Evolutionary conservation across 2,113 vertebrate species (phyloP).

Genomic region (Pterocles orientalis): DNA sequence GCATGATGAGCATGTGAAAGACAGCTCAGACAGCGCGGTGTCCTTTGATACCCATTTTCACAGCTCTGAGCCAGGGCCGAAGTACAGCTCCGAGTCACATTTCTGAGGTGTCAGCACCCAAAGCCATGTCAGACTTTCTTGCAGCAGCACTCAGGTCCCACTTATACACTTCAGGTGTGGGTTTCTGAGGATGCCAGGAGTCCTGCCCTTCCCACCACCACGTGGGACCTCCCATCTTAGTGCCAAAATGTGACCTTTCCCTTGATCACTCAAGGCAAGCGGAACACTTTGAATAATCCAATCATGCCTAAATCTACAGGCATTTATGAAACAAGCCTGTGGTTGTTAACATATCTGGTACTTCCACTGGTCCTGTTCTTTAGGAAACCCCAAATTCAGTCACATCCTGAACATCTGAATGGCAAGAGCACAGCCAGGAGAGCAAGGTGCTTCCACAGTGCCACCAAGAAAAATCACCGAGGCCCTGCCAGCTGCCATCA

Average conservation of each 20-base stretch:
- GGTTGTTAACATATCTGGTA: neutral
- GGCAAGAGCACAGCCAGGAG: neutral
- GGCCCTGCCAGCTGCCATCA: neutral
- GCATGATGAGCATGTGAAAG: neutral
- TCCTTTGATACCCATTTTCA: neutral
- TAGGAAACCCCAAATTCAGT: neutral
- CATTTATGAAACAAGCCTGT: neutral
- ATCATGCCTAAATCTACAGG: neutral
- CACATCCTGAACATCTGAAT: neutral
- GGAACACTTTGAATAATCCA: neutral
- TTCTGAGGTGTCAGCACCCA: neutral
- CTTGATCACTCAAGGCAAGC: neutral
- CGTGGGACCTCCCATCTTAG: neutral
- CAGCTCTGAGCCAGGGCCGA: neutral
- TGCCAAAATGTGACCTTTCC: neutral
- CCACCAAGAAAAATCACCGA: neutral
- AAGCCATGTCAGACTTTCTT: neutral
- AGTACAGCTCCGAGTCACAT: neutral
- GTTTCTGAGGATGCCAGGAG: neutral
- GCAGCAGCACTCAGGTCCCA: neutral
- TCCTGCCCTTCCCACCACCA: neutral
- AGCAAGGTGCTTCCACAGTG: neutral
- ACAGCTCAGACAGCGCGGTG: slow-evolving; percentile 13
- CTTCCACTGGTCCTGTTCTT: neutral
- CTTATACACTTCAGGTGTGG: neutral